These are phyloP conservation scores for Balaenoptera acutorostrata DNA, from an alignment of 2,113 vertebrate genomes.

Conservation along the genomic window DNA sequence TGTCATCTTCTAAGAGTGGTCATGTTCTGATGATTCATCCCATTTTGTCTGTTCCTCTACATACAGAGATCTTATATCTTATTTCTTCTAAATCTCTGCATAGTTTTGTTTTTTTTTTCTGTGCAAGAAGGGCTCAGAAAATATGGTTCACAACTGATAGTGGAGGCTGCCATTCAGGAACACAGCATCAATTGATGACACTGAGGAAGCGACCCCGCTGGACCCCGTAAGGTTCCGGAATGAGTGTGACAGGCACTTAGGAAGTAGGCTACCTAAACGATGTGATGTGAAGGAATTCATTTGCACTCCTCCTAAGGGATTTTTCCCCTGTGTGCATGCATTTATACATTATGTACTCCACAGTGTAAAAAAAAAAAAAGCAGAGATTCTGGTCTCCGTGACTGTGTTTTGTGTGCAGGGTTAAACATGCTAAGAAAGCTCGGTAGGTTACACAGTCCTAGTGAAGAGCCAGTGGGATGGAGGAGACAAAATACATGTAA, in stretches of 20 bases:
- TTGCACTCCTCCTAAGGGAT: neutral
- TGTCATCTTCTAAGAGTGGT: neutral
- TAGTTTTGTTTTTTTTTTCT: neutral
- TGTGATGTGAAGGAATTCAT: constrained; percentile 17
- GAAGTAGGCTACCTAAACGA: constrained; percentile 1
- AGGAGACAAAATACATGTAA: neutral
- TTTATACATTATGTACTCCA: neutral
- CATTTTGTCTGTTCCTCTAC: neutral
- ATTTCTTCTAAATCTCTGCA: neutral
- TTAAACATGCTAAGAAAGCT: neutral
- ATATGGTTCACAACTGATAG: neutral
- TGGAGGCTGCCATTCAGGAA: neutral
- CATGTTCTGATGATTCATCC: neutral
- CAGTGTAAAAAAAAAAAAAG: neutral
- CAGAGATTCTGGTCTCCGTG: neutral
- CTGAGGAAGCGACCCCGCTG: neutral
- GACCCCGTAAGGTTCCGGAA: neutral
- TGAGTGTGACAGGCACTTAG: neutral
- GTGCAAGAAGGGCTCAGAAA: neutral
- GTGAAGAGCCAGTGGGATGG: neutral
- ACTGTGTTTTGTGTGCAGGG: neutral
- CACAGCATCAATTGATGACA: neutral
- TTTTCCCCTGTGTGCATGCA: neutral
- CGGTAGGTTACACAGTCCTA: neutral
- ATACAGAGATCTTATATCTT: neutral